These are phyloP conservation scores for Amiota communis DNA, from an alignment of 2,888 invertebrate species.

Conservation along the genomic window DNA sequence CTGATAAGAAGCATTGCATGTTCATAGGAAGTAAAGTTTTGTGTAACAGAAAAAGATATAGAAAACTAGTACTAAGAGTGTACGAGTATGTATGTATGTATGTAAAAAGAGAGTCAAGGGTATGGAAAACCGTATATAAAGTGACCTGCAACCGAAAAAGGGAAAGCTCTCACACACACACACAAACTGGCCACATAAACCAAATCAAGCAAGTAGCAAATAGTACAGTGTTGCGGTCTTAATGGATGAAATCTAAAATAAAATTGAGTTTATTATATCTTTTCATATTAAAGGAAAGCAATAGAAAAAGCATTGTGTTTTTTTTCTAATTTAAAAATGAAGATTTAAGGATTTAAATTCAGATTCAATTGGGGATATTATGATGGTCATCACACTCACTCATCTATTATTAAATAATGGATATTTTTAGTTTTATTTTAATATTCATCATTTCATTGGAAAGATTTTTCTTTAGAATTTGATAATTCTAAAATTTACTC, in stretches of 20 bases:
- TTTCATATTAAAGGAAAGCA: too few species aligned
- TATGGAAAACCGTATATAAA: conserved; percentile 10
- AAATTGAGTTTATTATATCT: too few species aligned
- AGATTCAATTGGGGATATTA: too few species aligned
- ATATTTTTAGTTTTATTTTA: too few species aligned
- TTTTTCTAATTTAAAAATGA: too few species aligned
- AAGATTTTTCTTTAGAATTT: too few species aligned
- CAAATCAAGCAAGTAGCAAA: background rate
- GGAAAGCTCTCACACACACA: background rate
- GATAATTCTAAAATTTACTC: too few species aligned
- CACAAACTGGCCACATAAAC: background rate
- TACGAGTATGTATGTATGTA: conserved; percentile 42
- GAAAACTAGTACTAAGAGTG: background rate
- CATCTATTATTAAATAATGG: too few species aligned
- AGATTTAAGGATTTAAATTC: too few species aligned
- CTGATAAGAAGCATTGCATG: background rate
- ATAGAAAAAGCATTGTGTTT: too few species aligned
- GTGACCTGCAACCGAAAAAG: background rate
- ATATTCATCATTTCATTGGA: too few species aligned
- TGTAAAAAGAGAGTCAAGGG: conserved; percentile 1
- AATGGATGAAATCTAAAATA: background rate
- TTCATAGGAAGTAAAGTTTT: background rate
- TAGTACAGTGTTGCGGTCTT: background rate
- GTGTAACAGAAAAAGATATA: conserved; percentile 5
- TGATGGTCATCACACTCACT: too few species aligned